Percentiles rank a stretch among this genome's conserved stretches.
phyloP scores from a whole-genome alignment of 2,888 invertebrate genomes.

The Epinotia demarniana region DNA sequence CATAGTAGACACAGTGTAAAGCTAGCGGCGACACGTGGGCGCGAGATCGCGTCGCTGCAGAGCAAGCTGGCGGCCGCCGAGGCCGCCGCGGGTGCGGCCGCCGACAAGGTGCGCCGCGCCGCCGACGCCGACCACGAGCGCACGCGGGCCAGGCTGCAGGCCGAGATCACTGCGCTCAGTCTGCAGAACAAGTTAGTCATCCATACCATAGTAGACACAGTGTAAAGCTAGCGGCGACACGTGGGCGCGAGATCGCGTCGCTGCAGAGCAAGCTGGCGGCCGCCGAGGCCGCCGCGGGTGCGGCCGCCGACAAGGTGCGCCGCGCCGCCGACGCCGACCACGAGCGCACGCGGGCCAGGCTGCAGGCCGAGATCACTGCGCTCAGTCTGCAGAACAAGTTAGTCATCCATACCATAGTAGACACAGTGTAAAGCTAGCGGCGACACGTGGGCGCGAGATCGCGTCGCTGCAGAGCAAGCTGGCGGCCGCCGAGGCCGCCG shows the following conservation, averaged over 20 bases:
- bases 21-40: conserved; percentile 73
- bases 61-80: conserved; percentile 79
- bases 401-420: too few relatives aligned
- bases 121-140: conserved; percentile 81
- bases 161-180: conserved; percentile 84
- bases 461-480: conserved; percentile 83
- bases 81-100: conserved; percentile 68
- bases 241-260: conserved; percentile 82
- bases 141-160: conserved; percentile 85
- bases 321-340: conserved; percentile 76
- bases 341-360: conserved; percentile 82
- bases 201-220: too few relatives aligned
- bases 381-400: conserved; percentile 82
- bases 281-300: conserved; percentile 71
- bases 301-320: conserved; percentile 67
- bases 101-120: conserved; percentile 64
- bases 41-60: conserved; percentile 85
- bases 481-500: conserved; percentile 73
- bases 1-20: too few relatives aligned
- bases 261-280: conserved; percentile 82
- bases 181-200: conserved; percentile 79
- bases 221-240: too few relatives aligned
- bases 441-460: conserved; percentile 81
- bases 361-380: conserved; percentile 87
- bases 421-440: too few relatives aligned